Base-by-base conservation (phyloP, 2,797 vertebrate genomes). In the Etheostoma nigrum region DNA sequence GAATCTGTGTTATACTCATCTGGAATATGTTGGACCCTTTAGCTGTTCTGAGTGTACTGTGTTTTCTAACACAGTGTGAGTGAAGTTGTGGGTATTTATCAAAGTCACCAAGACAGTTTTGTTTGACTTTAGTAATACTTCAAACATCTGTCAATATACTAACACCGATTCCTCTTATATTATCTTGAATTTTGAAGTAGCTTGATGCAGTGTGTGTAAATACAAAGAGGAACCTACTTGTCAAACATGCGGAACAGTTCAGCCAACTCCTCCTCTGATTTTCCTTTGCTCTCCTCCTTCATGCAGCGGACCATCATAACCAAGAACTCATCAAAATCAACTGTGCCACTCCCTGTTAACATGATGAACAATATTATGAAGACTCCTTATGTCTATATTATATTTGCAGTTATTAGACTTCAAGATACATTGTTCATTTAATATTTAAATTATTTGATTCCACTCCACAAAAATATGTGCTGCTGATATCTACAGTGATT, bases 281-380 rank as follows among this genome's bases (percentile, higher is more conserved):
- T 99, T 57, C 98, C 98, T 96, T 99, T 99, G 95, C 97, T 99
- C 94, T 99, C 98, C 4, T 99, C 98, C 93, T 99, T 99, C 98
- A 99, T 99, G 86, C 98, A 99, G 80, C 98, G 96, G 21, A 99
- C 98, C 98, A 99, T 99, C 98, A 99, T 99, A 45, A 99, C 97
- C 72, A 99, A 92, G 93, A 99, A 99, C 90, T 99, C 98, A 83
- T 99, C 98, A 1, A 99, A 99, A 86, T 99, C 98, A 67, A 99
- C 98, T 0, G 98, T 99, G 67, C 98, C 98, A 0, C 98, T 99
- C 71, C 98, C 98, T 99, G 84, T 36, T 52, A 76, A 78, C 47
- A 80, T n/a, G 36, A 12, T 2, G 3, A 12, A 40, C 36, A 40
- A 47, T 18, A 19, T 74, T 13, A 12, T 19, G 11, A 23, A 52